A percentile compares a stretch with the other conserved stretches of the same genome.
phyloP scores from a whole-genome alignment of 2,888 invertebrate genomes.

The Anticlea derivata region DNA sequence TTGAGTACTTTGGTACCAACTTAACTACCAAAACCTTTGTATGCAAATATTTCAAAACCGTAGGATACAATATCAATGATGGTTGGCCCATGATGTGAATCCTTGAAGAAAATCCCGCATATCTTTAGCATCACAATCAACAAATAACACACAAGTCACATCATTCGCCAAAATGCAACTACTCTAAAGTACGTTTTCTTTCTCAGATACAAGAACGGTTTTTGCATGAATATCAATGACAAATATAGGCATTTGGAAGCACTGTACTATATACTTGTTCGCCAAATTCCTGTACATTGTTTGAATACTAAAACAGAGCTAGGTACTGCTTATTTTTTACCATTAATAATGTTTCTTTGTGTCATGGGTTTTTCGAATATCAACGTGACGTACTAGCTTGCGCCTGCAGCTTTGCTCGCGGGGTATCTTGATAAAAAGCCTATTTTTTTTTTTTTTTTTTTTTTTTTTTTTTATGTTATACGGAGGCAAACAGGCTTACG shows the following conservation, averaged over 20 bases:
- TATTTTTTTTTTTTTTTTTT: too few species aligned
- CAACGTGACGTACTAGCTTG: neutral
- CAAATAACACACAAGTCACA: neutral
- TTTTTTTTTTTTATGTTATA: too few species aligned
- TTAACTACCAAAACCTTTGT: conserved; percentile 27
- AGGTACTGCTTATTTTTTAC: conserved; percentile 3
- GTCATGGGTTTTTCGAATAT: conserved; percentile 27
- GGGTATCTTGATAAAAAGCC: too few species aligned
- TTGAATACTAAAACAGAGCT: conserved; percentile 26
- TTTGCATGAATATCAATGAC: neutral
- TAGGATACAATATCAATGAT: conserved; percentile 29
- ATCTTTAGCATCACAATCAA: neutral
- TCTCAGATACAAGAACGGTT: neutral
- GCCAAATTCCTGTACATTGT: conserved; percentile 24
- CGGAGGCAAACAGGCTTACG: too few species aligned
- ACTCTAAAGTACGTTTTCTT: neutral
- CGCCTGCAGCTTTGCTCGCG: too few species aligned
- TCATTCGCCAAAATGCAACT: neutral
- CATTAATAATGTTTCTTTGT: conserved; percentile 12
- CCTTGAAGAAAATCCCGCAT: conserved; percentile 27
- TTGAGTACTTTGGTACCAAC: too few species aligned
- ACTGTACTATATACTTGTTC: conserved; percentile 5
- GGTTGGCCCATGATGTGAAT: conserved; percentile 28
- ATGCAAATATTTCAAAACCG: conserved; percentile 27
- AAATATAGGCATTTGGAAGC: neutral